These are phyloP conservation scores for Oedothorax gibbosus DNA, from an alignment of 1,140 invertebrate species.

Conservation along the genomic window DNA sequence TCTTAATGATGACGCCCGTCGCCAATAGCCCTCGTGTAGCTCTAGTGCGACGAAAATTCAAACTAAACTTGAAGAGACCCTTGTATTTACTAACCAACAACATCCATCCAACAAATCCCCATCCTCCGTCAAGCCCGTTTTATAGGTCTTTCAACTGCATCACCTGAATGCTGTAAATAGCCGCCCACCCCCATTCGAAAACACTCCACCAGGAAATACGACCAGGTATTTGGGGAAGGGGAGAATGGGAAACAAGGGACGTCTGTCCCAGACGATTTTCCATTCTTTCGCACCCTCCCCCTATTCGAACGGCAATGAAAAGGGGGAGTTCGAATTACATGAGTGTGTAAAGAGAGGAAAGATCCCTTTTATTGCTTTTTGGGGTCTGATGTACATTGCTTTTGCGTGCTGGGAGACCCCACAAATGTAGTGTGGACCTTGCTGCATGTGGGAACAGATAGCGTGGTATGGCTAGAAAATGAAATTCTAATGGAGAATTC, in stretches of 20 bases:
- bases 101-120: constrained; percentile 4
- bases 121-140: not conserved
- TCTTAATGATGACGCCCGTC: too few species aligned
- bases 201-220: not conserved
- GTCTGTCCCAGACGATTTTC: not conserved
- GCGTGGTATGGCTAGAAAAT: too few species aligned
- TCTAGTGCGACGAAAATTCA: too few species aligned
- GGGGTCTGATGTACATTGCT: too few species aligned
- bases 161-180: too few species aligned
- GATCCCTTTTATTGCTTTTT: constrained; percentile 10
- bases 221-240: not conserved
- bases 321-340: constrained; percentile 29
- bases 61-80: too few species aligned
- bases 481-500: too few species aligned
- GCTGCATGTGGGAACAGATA: too few species aligned
- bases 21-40: too few species aligned
- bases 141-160: too few species aligned
- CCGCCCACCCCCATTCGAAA: not conserved
- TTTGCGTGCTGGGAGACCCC: too few species aligned
- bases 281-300: not conserved
- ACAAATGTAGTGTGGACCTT: too few species aligned
- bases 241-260: constrained; percentile 4
- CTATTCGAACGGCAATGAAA: not conserved
- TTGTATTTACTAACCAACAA: not conserved
- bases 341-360: not conserved